Conservation (phyloP, 1,140 invertebrate genomes). For the Trachelipus rathkii region DNA sequence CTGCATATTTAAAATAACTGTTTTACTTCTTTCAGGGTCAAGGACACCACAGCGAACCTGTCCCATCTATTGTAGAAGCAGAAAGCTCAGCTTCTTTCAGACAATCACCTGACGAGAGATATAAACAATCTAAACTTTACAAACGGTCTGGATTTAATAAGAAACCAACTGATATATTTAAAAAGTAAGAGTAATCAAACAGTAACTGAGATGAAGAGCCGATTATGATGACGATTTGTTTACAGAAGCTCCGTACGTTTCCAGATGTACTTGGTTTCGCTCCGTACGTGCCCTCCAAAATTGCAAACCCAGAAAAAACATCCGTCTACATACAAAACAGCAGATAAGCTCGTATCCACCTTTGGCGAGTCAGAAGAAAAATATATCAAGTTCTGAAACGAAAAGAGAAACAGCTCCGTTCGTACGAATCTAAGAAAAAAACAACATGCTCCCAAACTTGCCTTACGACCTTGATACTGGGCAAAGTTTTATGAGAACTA, state of each 20-base stretch:
- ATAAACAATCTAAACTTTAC: constrained; percentile 18
- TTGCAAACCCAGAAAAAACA: background rate
- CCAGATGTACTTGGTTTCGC: constrained; percentile 28
- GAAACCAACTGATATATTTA: constrained; percentile 17
- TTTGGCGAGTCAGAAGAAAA: background rate
- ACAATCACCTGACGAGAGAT: background rate
- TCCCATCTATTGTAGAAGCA: constrained; percentile 38
- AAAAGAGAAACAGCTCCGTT: background rate
- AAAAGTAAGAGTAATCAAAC: constrained; percentile 35
- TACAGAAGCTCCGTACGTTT: constrained; percentile 18
- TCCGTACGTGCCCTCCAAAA: constrained; percentile 27
- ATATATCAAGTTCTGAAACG: background rate
- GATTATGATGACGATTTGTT: background rate
- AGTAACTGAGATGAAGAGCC: constrained; percentile 5
- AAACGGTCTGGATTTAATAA: constrained; percentile 33
- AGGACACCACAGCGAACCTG: constrained; percentile 47
- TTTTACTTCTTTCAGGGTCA: background rate
- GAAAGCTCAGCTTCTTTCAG: background rate
- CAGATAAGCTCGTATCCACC: background rate
- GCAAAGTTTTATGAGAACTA: constrained; percentile 45
- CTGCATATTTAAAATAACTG: too few species aligned
- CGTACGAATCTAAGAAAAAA: background rate
- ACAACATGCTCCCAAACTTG: constrained; percentile 23
- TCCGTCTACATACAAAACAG: background rate
- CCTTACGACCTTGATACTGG: constrained; percentile 42